Percentiles rank a stretch among this genome's conserved stretches.
Evolutionary conservation across 2,888 invertebrate genomes (phyloP).

Genomic region (Drosophila prolongata): DNA sequence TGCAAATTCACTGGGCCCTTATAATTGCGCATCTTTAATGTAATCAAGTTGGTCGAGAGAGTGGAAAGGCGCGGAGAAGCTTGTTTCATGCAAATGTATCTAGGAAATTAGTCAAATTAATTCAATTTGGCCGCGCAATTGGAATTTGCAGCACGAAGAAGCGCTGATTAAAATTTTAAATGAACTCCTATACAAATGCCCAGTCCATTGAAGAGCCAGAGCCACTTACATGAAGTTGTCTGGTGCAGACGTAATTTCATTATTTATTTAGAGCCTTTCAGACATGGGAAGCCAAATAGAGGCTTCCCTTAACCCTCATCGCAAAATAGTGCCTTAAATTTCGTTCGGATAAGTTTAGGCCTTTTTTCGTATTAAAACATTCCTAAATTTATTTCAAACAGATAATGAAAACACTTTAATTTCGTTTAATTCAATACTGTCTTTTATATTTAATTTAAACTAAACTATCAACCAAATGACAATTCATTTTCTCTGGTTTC

Average conservation of each 20-base stretch:
- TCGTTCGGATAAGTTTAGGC: constrained; percentile 14
- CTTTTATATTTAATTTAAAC: neutral
- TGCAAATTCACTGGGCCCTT: constrained; percentile 22
- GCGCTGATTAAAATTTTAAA: constrained; percentile 61
- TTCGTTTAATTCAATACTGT: neutral
- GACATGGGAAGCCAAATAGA: constrained; percentile 29
- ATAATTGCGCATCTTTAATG: constrained; percentile 73
- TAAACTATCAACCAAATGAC: neutral
- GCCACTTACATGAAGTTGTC: constrained; percentile 33
- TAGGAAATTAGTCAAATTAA: constrained; percentile 70
- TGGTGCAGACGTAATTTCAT: constrained; percentile 63
- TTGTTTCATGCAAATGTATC: constrained; percentile 63
- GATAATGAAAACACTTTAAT: too few relatives aligned
- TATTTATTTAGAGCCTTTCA: constrained; percentile 68
- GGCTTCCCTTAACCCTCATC: neutral
- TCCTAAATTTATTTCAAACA: too few relatives aligned
- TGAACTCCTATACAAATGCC: constrained; percentile 5
- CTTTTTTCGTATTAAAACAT: constrained; percentile 1
- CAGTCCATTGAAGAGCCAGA: neutral
- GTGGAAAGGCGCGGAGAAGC: neutral
- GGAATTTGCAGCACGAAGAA: constrained; percentile 36
- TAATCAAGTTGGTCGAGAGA: constrained; percentile 56
- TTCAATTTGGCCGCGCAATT: constrained; percentile 57
- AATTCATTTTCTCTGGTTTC: neutral
- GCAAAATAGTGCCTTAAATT: neutral